phyloP scores from a whole-genome alignment of 2,888 invertebrate species.

The Melanostoma scalare region DNA sequence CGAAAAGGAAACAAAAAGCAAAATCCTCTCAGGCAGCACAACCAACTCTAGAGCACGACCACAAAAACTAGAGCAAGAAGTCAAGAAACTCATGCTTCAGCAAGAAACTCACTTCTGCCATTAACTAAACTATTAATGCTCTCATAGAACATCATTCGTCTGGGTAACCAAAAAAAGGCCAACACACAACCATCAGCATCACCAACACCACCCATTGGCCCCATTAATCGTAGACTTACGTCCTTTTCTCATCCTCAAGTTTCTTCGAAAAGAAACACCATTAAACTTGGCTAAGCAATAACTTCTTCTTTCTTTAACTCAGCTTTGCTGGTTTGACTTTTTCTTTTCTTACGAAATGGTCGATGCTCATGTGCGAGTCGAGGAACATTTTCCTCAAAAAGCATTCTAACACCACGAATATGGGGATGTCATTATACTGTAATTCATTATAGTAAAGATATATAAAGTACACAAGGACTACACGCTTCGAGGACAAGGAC shows the following conservation, averaged over 20 bases:
- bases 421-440: conserved; percentile 70
- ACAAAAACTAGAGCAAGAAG: conserved; percentile 59
- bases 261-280: conserved; percentile 53
- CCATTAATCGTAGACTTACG: conserved; percentile 50
- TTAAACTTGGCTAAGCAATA: conserved; percentile 70
- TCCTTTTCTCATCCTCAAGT: conserved; percentile 26
- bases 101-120: conserved; percentile 62
- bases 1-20: not conserved
- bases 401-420: conserved; percentile 49
- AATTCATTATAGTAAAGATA: conserved; percentile 69
- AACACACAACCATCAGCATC: conserved; percentile 27
- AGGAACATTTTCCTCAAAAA: conserved; percentile 34
- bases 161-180: conserved; percentile 28
- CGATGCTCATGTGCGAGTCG: conserved; percentile 23
- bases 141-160: conserved; percentile 56
- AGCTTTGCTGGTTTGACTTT: not conserved
- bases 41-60: conserved; percentile 14
- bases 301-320: conserved; percentile 53
- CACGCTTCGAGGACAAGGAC: conserved; percentile 32
- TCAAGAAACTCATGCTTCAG: conserved; percentile 64
- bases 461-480: conserved; percentile 27
- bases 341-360: not conserved
- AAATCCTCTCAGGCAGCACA: conserved; percentile 8
- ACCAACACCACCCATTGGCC: conserved; percentile 22
- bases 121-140: conserved; percentile 69